Conservation (phyloP, 2,797 vertebrate genomes). For the Hylomyscus alleni region DNA sequence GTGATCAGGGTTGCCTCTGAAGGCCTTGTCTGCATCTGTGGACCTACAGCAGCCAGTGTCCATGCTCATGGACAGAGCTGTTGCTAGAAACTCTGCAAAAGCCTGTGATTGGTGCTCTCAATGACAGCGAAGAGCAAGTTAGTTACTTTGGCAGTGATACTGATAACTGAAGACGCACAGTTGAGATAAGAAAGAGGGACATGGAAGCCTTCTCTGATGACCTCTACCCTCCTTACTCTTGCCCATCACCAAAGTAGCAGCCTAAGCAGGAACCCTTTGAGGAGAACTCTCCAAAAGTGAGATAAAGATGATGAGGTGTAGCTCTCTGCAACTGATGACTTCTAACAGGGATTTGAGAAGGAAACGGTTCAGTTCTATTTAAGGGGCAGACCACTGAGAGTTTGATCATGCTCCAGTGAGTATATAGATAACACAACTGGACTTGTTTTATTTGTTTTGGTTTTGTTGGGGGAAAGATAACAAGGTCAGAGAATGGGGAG, state of each 20-base stretch:
- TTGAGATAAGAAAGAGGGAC: not conserved
- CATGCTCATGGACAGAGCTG: not conserved
- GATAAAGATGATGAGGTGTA: not conserved
- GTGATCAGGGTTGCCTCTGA: not conserved
- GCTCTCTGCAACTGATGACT: not conserved
- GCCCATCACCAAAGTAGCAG: not conserved
- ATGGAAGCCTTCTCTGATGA: not conserved
- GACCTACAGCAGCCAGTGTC: not conserved
- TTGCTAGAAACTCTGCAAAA: not conserved
- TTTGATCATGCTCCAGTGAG: not conserved
- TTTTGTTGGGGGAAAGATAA: not conserved
- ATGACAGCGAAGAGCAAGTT: not conserved
- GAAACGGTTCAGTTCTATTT: not conserved
- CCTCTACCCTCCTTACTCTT: not conserved
- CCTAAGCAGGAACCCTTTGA: not conserved
- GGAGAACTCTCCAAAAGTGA: not conserved
- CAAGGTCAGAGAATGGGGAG: fast-evolving
- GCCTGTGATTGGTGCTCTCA: not conserved
- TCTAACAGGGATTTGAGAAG: not conserved
- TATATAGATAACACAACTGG: not conserved
- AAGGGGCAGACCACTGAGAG: not conserved
- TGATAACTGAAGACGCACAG: not conserved
- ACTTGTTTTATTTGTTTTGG: not conserved
- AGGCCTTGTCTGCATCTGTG: not conserved
- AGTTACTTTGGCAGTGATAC: not conserved